Evolutionary conservation across 2,888 invertebrate genomes (phyloP), one percentile per base, ranked within the genome.

Genomic region (Perithous albicinctus): DNA sequence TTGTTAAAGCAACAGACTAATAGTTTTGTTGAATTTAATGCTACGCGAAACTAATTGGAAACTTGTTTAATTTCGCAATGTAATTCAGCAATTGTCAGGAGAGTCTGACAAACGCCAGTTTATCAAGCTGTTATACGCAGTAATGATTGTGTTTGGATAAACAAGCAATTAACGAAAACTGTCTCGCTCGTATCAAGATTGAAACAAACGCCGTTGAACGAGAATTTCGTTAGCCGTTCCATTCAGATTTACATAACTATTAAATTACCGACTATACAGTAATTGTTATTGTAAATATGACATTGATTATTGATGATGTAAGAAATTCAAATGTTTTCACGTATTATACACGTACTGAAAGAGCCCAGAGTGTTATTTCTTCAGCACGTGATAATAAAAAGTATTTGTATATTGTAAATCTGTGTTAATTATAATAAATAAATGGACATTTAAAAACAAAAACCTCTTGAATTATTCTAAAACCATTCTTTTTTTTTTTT

Each of bases 271-370:
- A 64, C 54, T 6, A 72, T 18, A 7, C 20, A 59, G 64, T 63
- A 54, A 66, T 72, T 76, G 1, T 56, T 64, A 76, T 76, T 80
- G 75, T 66, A 76, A 75, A 76, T 75, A 66, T 38, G 63, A 56
- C 64, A 46, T 29, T 6, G 18, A 64, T 46, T 43, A 72, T 59
- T 56, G 8, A 59, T 64, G 23, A 23, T 69, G 20, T 29, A 15
- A 63, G n/a, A 56, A n/a, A 5, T 63, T 48, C 38, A 26, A 78
- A n/a, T n/a, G n/a, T n/a, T n/a, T n/a, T n/a, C n/a, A n/a, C n/a
- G n/a, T n/a, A n/a, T n/a, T n/a, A n/a, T n/a, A n/a, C n/a, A n/a
- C n/a, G n/a, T n/a, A n/a, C n/a, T n/a, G n/a, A n/a, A n/a, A n/a
- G n/a, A n/a, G n/a, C n/a, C n/a, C n/a, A n/a, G n/a, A n/a, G n/a